Evolutionary conservation across 1,140 invertebrate genomes (phyloP).

Genomic region (Pomacea maculata): DNA sequence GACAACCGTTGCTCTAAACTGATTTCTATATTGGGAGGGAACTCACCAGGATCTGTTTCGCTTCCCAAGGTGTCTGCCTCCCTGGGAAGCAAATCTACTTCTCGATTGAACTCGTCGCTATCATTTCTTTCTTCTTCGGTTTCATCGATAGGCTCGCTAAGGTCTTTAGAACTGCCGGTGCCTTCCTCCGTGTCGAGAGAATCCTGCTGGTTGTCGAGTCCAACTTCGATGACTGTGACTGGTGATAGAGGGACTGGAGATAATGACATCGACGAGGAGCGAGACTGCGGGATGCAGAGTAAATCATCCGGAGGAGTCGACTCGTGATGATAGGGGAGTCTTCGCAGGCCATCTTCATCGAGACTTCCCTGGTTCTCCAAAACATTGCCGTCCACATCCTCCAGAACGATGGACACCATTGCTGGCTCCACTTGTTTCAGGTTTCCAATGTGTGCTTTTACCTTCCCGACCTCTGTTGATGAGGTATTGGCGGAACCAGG

Average conservation of each 20-base stretch:
- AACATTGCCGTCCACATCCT: conserved; percentile 37
- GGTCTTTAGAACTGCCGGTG: conserved; percentile 29
- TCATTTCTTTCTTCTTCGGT: not conserved
- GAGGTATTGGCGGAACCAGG: not conserved
- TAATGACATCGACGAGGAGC: conserved; percentile 38
- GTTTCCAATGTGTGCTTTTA: not conserved
- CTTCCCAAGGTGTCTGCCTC: not conserved
- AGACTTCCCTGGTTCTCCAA: not conserved
- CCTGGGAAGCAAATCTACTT: not conserved
- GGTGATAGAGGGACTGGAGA: conserved; percentile 52
- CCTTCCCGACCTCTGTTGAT: not conserved
- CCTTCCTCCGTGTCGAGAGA: conserved; percentile 49
- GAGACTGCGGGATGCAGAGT: conserved; percentile 31
- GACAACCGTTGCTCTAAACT: not conserved
- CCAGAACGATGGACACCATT: conserved; percentile 41
- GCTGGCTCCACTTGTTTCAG: conserved; percentile 40
- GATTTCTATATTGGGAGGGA: conserved; percentile 3
- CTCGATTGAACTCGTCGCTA: not conserved
- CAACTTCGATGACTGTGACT: conserved; percentile 58
- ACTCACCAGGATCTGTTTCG: conserved; percentile 25
- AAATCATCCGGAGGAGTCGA: conserved; percentile 12
- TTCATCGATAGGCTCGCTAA: conserved; percentile 24
- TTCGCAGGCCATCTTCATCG: not conserved
- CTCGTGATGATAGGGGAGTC: not conserved
- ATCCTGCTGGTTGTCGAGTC: conserved; percentile 58